Conservation (phyloP, 2,113 vertebrate species). For the Dicaeum eximium region DNA sequence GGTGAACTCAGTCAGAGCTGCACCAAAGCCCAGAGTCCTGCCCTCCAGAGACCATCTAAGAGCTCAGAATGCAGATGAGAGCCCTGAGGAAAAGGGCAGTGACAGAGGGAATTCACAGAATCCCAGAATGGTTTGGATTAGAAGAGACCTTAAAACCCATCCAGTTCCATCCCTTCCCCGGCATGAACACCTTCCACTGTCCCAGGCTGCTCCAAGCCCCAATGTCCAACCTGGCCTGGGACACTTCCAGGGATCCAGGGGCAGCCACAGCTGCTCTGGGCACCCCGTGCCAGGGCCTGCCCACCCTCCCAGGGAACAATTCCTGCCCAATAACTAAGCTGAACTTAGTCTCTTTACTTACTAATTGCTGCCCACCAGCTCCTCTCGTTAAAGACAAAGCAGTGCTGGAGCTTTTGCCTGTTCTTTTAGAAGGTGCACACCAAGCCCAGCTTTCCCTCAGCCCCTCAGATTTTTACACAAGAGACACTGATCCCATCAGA, state of each 20-base stretch:
- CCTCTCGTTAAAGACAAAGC: background rate
- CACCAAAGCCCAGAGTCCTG: background rate
- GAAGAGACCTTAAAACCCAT: background rate
- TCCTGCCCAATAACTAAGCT: background rate
- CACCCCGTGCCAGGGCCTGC: background rate
- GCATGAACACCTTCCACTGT: background rate
- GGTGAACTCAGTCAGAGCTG: background rate
- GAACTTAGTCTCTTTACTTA: background rate
- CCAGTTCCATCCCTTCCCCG: background rate
- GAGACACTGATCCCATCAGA: background rate
- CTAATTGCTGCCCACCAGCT: background rate
- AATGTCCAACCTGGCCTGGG: background rate
- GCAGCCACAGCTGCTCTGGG: background rate
- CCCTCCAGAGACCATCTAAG: background rate
- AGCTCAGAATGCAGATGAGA: background rate
- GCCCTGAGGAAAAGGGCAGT: background rate
- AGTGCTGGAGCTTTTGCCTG: background rate
- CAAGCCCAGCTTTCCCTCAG: background rate
- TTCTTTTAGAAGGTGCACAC: background rate
- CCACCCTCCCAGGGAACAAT: background rate
- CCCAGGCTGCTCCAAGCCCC: accelerated
- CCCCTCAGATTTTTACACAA: background rate
- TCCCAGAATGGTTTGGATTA: background rate
- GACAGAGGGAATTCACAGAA: background rate
- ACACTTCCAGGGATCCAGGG: background rate